Conservation (phyloP, 2,113 vertebrate genomes). For the Anas platyrhynchos region DNA sequence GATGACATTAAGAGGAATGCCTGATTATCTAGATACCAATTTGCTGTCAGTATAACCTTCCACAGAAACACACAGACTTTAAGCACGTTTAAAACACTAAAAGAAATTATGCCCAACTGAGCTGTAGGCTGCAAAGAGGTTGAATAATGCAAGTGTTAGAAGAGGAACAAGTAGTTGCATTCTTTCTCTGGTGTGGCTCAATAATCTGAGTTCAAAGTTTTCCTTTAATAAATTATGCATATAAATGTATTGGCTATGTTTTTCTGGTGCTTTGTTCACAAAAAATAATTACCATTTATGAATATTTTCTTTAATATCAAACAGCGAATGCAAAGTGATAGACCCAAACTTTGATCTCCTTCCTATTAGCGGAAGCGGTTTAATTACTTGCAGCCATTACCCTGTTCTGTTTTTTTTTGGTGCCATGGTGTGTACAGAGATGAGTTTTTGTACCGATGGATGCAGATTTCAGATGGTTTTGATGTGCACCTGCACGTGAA, state of each 20-base stretch:
- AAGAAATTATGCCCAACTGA: neutral
- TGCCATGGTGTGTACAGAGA: neutral
- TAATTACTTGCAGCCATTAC: constrained; percentile 28
- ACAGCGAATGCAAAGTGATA: neutral
- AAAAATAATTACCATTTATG: constrained; percentile 26
- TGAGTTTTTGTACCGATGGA: neutral
- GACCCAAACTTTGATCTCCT: constrained; percentile 55
- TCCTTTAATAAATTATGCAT: constrained; percentile 41
- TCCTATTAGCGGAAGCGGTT: neutral
- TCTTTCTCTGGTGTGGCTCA: constrained; percentile 33
- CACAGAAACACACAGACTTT: too few species aligned
- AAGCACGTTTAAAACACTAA: neutral
- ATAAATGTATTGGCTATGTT: constrained; percentile 31
- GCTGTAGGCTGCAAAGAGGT: neutral
- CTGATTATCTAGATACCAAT: neutral
- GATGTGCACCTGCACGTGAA: neutral
- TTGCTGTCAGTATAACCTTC: neutral
- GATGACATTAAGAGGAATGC: constrained; percentile 4
- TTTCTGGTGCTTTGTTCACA: constrained; percentile 36
- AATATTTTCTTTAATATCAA: constrained; percentile 46
- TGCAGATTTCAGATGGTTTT: neutral
- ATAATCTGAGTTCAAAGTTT: constrained; percentile 43
- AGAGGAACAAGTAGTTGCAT: neutral
- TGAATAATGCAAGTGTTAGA: neutral
- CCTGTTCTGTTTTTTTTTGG: neutral